These are phyloP conservation scores for Lipotes vexillifer DNA, from an alignment of 2,113 vertebrate genomes.

Conservation along the genomic window DNA sequence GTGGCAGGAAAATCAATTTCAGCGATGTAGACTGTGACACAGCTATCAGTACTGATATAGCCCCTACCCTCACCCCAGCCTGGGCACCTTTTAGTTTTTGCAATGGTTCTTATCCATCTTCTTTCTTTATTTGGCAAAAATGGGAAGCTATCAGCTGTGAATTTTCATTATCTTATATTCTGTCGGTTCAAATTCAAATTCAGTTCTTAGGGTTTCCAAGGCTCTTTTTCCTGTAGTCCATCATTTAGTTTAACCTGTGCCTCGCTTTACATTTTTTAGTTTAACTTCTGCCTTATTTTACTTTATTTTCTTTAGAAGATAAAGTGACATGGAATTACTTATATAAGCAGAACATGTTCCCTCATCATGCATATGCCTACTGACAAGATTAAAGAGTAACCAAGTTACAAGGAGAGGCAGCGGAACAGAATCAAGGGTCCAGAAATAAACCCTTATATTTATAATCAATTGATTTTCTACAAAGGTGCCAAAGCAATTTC, in stretches of 20 bases:
- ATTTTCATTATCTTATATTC: neutral
- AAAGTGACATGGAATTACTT: neutral
- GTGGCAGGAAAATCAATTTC: constrained; percentile 36
- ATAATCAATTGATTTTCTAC: neutral
- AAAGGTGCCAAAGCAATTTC: neutral
- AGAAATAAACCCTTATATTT: neutral
- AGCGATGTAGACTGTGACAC: neutral
- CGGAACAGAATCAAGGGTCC: neutral
- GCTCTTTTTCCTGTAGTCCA: neutral
- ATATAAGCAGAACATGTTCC: neutral
- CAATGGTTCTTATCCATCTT: neutral
- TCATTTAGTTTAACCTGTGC: neutral
- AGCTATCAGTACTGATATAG: neutral
- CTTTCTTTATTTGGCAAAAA: neutral
- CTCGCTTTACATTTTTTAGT: neutral
- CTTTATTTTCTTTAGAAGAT: neutral
- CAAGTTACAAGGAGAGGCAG: neutral
- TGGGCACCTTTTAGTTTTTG: neutral
- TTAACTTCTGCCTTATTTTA: neutral
- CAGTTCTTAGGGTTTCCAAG: neutral
- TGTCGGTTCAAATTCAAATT: neutral
- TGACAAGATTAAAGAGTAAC: neutral
- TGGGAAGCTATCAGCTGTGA: neutral
- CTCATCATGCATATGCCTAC: neutral
- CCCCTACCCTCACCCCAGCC: neutral